Base-by-base conservation (phyloP, 2,888 invertebrate genomes). In the Amblyteles armatorius region DNA sequence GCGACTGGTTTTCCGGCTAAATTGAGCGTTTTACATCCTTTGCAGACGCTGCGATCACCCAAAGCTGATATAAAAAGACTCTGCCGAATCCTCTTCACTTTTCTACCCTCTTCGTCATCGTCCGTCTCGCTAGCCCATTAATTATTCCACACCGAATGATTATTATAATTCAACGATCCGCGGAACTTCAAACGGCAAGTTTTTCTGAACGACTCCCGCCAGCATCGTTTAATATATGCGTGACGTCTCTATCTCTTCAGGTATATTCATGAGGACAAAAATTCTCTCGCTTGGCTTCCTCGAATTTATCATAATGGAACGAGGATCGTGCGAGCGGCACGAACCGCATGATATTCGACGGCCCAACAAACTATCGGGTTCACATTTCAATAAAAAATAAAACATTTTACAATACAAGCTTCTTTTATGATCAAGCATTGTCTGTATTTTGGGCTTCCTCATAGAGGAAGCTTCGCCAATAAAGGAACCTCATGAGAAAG, bases 101-200 rank as follows among this genome's bases (percentile, higher is more conserved):
- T 63, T 22, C 26, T 22, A 16, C 16, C 16, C 40, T 55, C 78
- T n/a, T 36, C 36, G 63, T 82, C 82, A 67, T 74, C 71, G 55
- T 79, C 22, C 60, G 29, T 69, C n/a, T 55, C 67, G 50, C 68
- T 22, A 55, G 40, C 33, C 74, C 65, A 57, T 74, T 68, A 22
- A n/a, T 77, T 44, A 52, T 55, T 78, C 40, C 40, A 2, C 48
- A n/a, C 13, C 84, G 55, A 87, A 86, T 86, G 86, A 87, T 87
- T 84, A 87, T 40, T 52, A 77, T 48, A 3, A 63, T 74, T 74
- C 7, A 7, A 48, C 26, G 16, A 48, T 63, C 29, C 29, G 22
- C 13, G 60, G 9, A 29, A 26, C 26, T 36, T 36, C n/a, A 40
- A 67, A 40, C 67, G 26, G 40, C n/a, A 36, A 40, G 4, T 26